Base-by-base conservation (phyloP, 2,797 vertebrate genomes). In the Anabas testudineus region DNA sequence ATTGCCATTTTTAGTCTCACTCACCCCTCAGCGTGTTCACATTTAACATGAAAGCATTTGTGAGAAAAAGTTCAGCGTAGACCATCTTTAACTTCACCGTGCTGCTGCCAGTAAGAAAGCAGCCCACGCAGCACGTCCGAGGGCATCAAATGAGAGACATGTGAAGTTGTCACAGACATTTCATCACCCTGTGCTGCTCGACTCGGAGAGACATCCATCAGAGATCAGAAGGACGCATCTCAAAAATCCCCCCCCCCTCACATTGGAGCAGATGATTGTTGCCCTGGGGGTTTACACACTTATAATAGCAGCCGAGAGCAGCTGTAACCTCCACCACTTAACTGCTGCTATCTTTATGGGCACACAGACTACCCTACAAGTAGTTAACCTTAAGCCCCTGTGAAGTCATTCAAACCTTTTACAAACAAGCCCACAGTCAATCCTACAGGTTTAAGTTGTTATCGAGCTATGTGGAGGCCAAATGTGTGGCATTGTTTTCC, bases 261-360 rank as follows among this genome's bases (percentile, higher is more conserved):
- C 71, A 65, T 61, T 51, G 74, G 19, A 73, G 34, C 10, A 2
- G 30, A 32, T 56, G 22, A 79, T 71, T 69, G 60, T 51, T 64
- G 21, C 47, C 45, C 21, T 6, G 18, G 70, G 51, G 71, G 64
- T 63, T 24, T 55, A 12, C 12, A 34, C 28, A 34, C 63, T 76
- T 51, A 66, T 61, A 72, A 82, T 70, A 76, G 74, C 71, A 45
- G 26, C 64, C 21, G 47, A 76, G 34, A 87, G 64, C 87, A 90
- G 77, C 79, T 88, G 80, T 7, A 43, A 51, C 36, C 36, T 58
- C 10, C 19, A 19, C 16, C 36, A 16, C 63, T 64, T 57, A 58
- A 58, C 46, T 57, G 46, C n/a, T 43, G 32, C 58, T 76, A 16
- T 78, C 39, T 84, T 86, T 84, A 74, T 32, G 71, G 46, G 14